These are phyloP conservation scores for Sminthurides aquaticus DNA, from an alignment of 2,888 invertebrate species.

Conservation along the genomic window DNA sequence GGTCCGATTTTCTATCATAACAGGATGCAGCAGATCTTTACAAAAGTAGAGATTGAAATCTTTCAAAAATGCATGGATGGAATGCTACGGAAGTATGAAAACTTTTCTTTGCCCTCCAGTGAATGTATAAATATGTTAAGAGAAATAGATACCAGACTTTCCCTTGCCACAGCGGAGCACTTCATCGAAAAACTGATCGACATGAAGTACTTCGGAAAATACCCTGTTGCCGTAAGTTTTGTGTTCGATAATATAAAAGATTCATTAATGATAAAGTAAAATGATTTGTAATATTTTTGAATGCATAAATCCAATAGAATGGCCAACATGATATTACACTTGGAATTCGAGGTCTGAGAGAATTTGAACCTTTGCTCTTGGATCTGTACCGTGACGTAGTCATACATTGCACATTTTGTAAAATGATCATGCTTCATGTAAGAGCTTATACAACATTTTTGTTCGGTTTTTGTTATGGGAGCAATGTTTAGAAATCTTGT, in stretches of 20 bases:
- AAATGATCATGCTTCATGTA: conserved; percentile 25
- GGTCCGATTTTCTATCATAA: background rate
- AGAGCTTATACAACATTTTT: conserved; percentile 13
- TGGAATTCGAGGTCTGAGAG: conserved; percentile 21
- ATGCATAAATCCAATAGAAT: too few species aligned
- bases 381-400: conserved; percentile 23
- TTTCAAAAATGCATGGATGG: background rate
- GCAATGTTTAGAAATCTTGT: too few species aligned
- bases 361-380: conserved; percentile 24
- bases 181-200: background rate
- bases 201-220: background rate
- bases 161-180: background rate
- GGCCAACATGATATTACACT: conserved; percentile 20
- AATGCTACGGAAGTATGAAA: background rate
- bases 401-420: conserved; percentile 18
- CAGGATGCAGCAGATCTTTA: background rate
- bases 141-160: background rate
- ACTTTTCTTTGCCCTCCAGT: background rate
- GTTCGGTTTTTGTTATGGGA: too few species aligned
- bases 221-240: too few species aligned
- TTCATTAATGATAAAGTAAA: too few species aligned
- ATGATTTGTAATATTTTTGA: too few species aligned
- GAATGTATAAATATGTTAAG: background rate
- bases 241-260: too few species aligned
- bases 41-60: background rate